phyloP scores from a whole-genome alignment of 2,888 invertebrate genomes.

The Cheilosia scutellata region DNA sequence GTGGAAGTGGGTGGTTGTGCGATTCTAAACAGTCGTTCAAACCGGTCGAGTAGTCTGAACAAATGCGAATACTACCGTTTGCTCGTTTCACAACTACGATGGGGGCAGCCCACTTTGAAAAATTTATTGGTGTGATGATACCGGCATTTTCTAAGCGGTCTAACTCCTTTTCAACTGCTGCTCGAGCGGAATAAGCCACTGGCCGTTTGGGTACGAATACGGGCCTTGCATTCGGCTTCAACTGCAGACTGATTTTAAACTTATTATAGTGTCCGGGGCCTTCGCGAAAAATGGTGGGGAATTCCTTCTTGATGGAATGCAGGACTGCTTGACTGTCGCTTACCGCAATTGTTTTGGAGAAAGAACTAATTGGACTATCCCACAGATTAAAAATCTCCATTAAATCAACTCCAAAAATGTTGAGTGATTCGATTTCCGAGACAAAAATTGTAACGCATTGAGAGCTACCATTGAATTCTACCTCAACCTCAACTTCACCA shows the following conservation, averaged over 20 bases:
- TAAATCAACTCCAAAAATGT: too few species aligned
- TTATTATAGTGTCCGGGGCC: too few species aligned
- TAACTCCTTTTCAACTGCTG: background rate
- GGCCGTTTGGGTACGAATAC: too few species aligned
- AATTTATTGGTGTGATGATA: background rate
- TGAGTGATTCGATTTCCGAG: conserved; percentile 3
- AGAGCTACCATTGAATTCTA: background rate
- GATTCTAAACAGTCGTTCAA: conserved; percentile 40
- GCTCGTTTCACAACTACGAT: conserved; percentile 17
- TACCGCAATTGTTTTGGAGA: background rate
- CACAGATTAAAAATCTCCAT: background rate
- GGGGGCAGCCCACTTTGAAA: background rate
- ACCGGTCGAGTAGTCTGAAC: conserved; percentile 55
- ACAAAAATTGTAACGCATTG: background rate
- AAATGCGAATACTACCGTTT: conserved; percentile 43
- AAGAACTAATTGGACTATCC: background rate
- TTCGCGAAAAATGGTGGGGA: background rate
- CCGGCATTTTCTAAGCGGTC: background rate
- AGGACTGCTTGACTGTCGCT: conserved; percentile 3
- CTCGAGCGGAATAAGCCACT: background rate
- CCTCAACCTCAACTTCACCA: background rate
- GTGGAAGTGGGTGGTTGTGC: conserved; percentile 51
- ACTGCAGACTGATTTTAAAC: too few species aligned
- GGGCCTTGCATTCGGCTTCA: too few species aligned
- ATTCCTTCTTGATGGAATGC: background rate